Evolutionary conservation across 1,140 invertebrate species (phyloP).

Genomic region (Pristionchus pacificus): DNA sequence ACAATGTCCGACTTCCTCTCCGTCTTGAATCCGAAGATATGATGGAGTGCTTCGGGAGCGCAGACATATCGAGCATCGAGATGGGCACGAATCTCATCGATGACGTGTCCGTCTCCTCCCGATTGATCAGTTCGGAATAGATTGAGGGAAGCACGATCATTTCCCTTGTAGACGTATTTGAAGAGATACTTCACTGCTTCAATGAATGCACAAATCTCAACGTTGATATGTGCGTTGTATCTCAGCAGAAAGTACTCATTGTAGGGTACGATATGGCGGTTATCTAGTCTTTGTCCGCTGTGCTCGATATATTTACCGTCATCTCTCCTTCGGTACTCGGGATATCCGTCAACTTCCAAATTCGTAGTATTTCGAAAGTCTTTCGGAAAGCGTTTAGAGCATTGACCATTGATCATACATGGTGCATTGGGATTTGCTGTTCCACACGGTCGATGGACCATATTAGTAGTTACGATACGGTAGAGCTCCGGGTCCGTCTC

Average conservation of each 20-base stretch:
- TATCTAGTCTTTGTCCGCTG: not conserved
- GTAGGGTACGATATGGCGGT: conserved; percentile 11
- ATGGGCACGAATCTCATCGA: conserved; percentile 10
- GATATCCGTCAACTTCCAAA: not conserved
- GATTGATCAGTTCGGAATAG: not conserved
- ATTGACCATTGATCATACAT: conserved; percentile 2
- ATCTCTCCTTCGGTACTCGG: conserved; percentile 7
- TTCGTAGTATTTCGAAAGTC: conserved; percentile 5
- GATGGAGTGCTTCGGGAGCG: conserved; percentile 4
- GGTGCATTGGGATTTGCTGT: not conserved
- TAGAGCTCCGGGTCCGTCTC: not conserved
- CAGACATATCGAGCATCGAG: conserved; percentile 10
- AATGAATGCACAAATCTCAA: conserved; percentile 8
- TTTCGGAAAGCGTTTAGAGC: conserved; percentile 18
- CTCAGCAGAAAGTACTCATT: not conserved
- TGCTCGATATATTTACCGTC: not conserved
- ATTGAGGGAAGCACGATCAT: not conserved
- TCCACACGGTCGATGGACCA: conserved; percentile 20
- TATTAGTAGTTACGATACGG: not conserved
- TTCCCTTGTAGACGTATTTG: conserved; percentile 22
- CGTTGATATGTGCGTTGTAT: conserved; percentile 7
- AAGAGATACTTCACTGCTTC: conserved; percentile 10
- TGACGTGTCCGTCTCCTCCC: not conserved
- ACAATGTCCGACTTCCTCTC: not conserved
- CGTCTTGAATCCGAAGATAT: not conserved